phyloP scores from a whole-genome alignment of 2,888 invertebrate species.

The Andrena fulva region DNA sequence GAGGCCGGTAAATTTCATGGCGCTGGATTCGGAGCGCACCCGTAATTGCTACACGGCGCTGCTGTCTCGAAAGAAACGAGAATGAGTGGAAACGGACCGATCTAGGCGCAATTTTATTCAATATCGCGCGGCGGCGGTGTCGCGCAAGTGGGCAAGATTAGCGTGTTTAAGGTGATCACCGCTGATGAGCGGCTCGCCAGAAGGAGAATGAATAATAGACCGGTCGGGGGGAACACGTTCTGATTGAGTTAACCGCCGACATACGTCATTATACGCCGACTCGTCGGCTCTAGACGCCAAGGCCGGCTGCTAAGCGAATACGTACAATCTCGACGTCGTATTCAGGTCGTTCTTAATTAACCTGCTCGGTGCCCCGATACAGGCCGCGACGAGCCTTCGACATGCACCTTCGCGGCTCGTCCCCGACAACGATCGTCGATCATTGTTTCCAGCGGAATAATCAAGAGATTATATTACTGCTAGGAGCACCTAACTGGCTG shows the following conservation, averaged over 20 bases:
- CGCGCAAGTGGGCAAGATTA: conserved; percentile 64
- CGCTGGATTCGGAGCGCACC: background rate
- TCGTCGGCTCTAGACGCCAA: conserved; percentile 66
- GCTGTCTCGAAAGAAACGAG: conserved; percentile 30
- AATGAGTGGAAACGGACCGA: conserved; percentile 27
- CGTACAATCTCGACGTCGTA: conserved; percentile 69
- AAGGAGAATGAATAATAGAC: conserved; percentile 69
- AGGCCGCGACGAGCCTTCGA: conserved; percentile 33
- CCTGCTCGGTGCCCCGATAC: conserved; percentile 46
- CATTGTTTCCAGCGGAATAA: conserved; percentile 15
- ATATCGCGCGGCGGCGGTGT: conserved; percentile 45
- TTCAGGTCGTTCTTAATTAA: conserved; percentile 75
- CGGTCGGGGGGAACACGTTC: conserved; percentile 68
- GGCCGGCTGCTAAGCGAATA: conserved; percentile 60
- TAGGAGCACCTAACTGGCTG: background rate
- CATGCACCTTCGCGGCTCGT: conserved; percentile 28
- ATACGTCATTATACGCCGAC: conserved; percentile 69
- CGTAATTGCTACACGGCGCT: background rate
- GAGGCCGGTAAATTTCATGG: conserved; percentile 24
- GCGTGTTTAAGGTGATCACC: conserved; percentile 57
- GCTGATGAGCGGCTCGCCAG: conserved; percentile 62
- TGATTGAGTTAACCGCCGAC: conserved; percentile 73
- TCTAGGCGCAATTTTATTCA: conserved; percentile 54
- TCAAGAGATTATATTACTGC: background rate
- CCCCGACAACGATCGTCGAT: conserved; percentile 15